Evolutionary conservation across 1,140 invertebrate species (phyloP).

Genomic region (Mylabris phalerata): DNA sequence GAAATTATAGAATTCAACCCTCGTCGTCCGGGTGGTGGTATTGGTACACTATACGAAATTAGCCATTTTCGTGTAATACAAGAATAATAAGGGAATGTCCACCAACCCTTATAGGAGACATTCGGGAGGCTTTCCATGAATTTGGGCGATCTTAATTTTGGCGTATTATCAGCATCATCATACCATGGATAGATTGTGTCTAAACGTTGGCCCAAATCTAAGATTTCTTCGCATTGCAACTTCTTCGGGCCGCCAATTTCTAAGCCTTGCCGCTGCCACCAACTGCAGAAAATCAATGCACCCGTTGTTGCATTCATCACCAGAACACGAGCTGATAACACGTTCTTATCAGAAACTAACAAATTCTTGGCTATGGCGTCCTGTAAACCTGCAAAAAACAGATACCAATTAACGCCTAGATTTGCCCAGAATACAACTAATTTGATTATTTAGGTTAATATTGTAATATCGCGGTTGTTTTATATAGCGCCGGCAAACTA

Average conservation of each 20-base stretch:
- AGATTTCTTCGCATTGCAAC: conserved; percentile 43
- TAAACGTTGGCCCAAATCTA: conserved; percentile 48
- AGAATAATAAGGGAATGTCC: conserved; percentile 74
- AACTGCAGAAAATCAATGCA: conserved; percentile 47
- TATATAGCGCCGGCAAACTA: too few relatives aligned
- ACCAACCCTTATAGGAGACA: conserved; percentile 64
- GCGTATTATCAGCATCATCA: conserved; percentile 41
- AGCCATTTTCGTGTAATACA: conserved; percentile 65
- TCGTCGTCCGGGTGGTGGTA: conserved; percentile 55
- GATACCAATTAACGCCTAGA: neutral
- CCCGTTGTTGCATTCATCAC: conserved; percentile 55
- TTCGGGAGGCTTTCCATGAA: conserved; percentile 61
- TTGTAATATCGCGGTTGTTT: too few relatives aligned
- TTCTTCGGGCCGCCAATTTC: conserved; percentile 46
- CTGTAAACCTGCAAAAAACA: conserved; percentile 44
- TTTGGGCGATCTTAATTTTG: conserved; percentile 57
- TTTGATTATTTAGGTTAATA: too few relatives aligned
- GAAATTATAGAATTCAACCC: conserved; percentile 38
- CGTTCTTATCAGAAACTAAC: conserved; percentile 48
- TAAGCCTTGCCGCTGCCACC: conserved; percentile 49
- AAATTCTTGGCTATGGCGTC: conserved; percentile 54
- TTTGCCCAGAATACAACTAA: too few relatives aligned
- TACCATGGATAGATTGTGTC: conserved; percentile 52
- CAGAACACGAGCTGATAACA: conserved; percentile 51
- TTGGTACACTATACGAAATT: conserved; percentile 68